These are phyloP conservation scores for Halichondria panicea DNA, from an alignment of 37 sponge, comb jelly and placozoan genomes.

Conservation along the genomic window DNA sequence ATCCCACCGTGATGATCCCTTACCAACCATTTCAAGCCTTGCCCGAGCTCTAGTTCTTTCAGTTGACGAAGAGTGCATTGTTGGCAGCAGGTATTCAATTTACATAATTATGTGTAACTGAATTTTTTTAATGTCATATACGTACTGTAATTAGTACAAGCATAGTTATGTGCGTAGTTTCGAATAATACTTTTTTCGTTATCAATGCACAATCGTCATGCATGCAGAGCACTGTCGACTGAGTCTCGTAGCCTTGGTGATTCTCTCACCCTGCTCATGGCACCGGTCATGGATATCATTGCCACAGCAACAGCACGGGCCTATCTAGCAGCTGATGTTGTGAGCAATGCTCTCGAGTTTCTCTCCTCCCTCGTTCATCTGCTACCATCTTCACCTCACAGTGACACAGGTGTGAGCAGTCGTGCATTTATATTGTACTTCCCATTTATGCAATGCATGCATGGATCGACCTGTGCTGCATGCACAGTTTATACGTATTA, in stretches of 20 bases:
- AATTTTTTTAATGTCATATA: no score
- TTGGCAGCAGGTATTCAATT: neutral
- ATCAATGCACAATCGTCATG: neutral
- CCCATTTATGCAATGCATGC: no score
- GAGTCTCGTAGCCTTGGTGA: slow-evolving; percentile 15
- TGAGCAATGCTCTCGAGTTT: slow-evolving; percentile 24
- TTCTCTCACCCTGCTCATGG: slow-evolving; percentile 9
- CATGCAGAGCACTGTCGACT: slow-evolving; percentile 14
- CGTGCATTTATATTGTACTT: no score
- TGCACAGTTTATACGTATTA: no score
- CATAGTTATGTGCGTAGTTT: neutral
- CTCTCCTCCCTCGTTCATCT: slow-evolving; percentile 21
- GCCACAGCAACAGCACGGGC: slow-evolving; percentile 28
- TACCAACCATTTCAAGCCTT: no score
- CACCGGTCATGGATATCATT: slow-evolving; percentile 42
- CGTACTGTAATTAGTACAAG: neutral
- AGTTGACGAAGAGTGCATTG: slow-evolving; percentile 1
- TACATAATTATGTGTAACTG: no score
- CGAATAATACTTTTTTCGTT: neutral
- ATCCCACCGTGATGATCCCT: no score
- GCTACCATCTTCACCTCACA: no score
- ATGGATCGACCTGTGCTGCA: no score
- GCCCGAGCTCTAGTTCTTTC: slow-evolving; percentile 16
- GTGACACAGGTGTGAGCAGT: no score
- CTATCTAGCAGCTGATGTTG: slow-evolving; percentile 41